A percentile compares a stretch with the other conserved stretches of the same genome.
Conservation (phyloP, 2,888 invertebrate genomes). For the Dusona sp. region DNA sequence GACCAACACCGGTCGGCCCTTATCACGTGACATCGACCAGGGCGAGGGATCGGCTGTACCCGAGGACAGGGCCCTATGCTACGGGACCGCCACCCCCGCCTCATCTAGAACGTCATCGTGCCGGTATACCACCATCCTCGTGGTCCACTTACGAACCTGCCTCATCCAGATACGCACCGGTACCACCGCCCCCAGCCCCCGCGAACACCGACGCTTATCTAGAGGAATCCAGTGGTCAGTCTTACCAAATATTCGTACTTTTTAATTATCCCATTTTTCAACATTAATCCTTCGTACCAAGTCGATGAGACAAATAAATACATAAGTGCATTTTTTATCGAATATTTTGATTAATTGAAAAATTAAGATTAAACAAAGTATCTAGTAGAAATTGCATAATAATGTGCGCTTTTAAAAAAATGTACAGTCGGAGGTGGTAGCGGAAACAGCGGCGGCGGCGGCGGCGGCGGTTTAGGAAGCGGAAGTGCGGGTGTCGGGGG, state of each 20-base stretch:
- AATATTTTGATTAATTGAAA: neutral
- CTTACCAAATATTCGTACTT: neutral
- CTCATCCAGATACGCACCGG: slow-evolving; percentile 81
- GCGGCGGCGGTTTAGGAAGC: slow-evolving; percentile 82
- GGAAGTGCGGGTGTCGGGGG: slow-evolving; percentile 80
- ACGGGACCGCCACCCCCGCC: slow-evolving; percentile 84
- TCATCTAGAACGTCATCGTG: slow-evolving; percentile 82
- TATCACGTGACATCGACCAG: slow-evolving; percentile 84
- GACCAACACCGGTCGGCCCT: slow-evolving; percentile 80
- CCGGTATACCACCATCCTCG: slow-evolving; percentile 80
- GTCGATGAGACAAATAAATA: too few relatives aligned
- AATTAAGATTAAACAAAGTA: neutral
- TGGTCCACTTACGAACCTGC: slow-evolving; percentile 82
- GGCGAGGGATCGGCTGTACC: slow-evolving; percentile 83
- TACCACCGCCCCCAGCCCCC: slow-evolving; percentile 82
- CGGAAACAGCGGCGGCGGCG: slow-evolving; percentile 77
- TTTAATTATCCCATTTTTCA: neutral
- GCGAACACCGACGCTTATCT: slow-evolving; percentile 81
- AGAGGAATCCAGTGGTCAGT: slow-evolving; percentile 81
- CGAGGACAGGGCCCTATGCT: slow-evolving; percentile 82
- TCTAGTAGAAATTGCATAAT: neutral
- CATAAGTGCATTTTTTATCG: too few relatives aligned
- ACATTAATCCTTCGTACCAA: too few relatives aligned
- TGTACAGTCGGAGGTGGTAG: neutral
- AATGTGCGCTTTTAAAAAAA: neutral